Conservation (phyloP, 1,140 invertebrate genomes). For the Ceratina australensis region DNA sequence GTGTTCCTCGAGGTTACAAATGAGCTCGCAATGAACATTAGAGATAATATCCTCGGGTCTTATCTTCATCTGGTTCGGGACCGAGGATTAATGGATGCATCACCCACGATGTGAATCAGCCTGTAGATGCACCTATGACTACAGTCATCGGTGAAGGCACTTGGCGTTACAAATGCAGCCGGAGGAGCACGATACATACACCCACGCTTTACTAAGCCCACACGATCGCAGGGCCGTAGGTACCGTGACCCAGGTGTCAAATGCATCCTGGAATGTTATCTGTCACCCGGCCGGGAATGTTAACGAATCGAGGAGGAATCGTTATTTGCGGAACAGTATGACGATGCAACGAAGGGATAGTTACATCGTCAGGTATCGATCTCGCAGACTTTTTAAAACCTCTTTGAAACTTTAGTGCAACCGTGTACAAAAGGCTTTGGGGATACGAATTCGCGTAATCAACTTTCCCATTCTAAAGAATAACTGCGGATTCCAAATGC, state of each 20-base stretch:
- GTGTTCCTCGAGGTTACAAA: slow-evolving; percentile 1
- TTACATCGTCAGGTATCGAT: too few relatives aligned
- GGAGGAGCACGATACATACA: slow-evolving; percentile 59
- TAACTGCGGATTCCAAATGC: background rate
- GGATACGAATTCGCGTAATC: too few relatives aligned
- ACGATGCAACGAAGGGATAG: too few relatives aligned
- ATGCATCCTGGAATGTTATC: slow-evolving; percentile 29
- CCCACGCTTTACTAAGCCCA: slow-evolving; percentile 59
- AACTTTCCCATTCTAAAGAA: too few relatives aligned
- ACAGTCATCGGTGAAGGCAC: slow-evolving; percentile 24
- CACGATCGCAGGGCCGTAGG: slow-evolving; percentile 55
- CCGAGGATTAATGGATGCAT: slow-evolving; percentile 18
- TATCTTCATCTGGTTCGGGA: slow-evolving; percentile 23
- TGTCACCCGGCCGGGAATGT: slow-evolving; percentile 4
- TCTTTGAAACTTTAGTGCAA: too few relatives aligned
- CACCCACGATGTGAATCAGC: slow-evolving; percentile 14
- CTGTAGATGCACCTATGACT: slow-evolving; percentile 37
- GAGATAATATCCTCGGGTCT: slow-evolving; percentile 23
- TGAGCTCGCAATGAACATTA: slow-evolving; percentile 16
- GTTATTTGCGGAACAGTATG: too few relatives aligned
- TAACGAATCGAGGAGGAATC: background rate
- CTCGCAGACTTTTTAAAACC: too few relatives aligned
- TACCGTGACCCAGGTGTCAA: slow-evolving; percentile 46
- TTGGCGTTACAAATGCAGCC: slow-evolving; percentile 55
- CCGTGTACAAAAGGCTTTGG: too few relatives aligned